A percentile compares a stretch with the other conserved stretches of the same genome.
Evolutionary conservation across 2,113 vertebrate species (phyloP).

Genomic region (Cheirogaleus medius): DNA sequence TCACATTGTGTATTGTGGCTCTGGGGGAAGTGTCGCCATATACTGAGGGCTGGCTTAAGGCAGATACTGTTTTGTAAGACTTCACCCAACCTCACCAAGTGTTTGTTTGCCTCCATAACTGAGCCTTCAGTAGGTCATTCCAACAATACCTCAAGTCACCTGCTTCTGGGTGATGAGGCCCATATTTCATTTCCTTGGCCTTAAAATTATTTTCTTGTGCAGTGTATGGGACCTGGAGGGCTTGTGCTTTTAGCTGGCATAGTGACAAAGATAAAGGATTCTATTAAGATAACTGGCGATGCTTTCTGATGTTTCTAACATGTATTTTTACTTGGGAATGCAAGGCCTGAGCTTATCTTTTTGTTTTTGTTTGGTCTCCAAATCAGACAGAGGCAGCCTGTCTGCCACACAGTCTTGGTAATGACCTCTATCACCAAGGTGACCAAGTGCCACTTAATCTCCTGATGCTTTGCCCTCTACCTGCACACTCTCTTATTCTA

Average conservation of each 20-base stretch:
- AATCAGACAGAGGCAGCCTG: not conserved
- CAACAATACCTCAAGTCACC: not conserved
- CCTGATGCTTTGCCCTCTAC: not conserved
- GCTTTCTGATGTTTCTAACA: not conserved
- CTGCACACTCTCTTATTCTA: not conserved
- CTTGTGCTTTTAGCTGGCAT: not conserved
- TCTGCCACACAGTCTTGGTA: too few relatives aligned
- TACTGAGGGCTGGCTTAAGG: not conserved
- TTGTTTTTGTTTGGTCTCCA: not conserved
- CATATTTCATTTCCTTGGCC: not conserved
- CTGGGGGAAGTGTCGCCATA: not conserved
- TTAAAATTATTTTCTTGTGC: not conserved
- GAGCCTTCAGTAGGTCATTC: too few relatives aligned
- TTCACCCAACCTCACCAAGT: not conserved
- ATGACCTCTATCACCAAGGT: not conserved
- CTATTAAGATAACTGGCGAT: not conserved
- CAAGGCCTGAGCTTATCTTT: not conserved
- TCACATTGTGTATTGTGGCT: not conserved
- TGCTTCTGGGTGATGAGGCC: not conserved
- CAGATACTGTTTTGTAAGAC: not conserved
- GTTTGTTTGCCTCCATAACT: not conserved
- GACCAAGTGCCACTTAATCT: not conserved
- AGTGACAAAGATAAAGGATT: not conserved
- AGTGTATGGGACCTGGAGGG: not conserved
- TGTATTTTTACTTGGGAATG: not conserved